phyloP scores from a whole-genome alignment of 2,113 vertebrate species.

The Apteryx mantelli region DNA sequence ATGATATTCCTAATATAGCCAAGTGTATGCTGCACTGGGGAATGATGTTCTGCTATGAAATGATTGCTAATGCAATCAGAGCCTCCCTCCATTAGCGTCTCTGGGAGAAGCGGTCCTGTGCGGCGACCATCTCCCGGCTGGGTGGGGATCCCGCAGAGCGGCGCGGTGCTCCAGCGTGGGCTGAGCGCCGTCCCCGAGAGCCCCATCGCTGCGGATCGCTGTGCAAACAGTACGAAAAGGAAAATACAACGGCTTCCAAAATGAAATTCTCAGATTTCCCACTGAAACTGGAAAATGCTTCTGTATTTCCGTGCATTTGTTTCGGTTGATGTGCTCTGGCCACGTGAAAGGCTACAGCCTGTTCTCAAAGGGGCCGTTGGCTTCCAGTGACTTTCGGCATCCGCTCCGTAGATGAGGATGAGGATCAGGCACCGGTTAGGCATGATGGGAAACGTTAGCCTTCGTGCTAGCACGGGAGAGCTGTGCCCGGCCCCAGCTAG shows the following conservation, averaged over 20 bases:
- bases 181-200: background rate
- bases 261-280: background rate
- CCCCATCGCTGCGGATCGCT: background rate
- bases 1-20: background rate
- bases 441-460: accelerated
- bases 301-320: background rate
- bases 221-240: background rate
- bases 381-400: background rate
- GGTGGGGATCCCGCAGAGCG: background rate
- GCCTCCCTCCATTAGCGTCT: background rate
- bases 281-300: background rate
- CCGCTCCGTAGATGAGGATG: accelerated
- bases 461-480: accelerated
- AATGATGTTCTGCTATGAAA: background rate
- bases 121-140: background rate
- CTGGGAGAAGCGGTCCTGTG: background rate
- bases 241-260: background rate
- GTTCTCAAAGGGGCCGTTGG: background rate
- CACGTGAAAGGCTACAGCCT: background rate
- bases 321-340: background rate
- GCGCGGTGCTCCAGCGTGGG: too few species aligned
- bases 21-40: background rate
- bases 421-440: accelerated
- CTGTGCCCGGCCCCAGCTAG: background rate
- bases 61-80: background rate